phyloP scores from a whole-genome alignment of 2,888 invertebrate genomes.

The Sepiola atlantica region DNA sequence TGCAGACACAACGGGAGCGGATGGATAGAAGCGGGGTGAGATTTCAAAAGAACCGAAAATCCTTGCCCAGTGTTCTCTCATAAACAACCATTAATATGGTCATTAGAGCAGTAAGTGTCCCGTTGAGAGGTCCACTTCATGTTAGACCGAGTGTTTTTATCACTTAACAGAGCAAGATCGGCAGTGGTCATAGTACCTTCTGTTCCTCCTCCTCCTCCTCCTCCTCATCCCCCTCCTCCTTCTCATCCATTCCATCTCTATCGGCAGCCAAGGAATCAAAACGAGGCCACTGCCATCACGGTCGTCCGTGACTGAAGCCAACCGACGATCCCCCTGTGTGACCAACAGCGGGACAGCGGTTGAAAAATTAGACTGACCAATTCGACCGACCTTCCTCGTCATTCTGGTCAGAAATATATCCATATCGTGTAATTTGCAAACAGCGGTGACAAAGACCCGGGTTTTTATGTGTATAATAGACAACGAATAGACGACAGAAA shows the following conservation, averaged over 20 bases:
- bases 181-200: too few species aligned
- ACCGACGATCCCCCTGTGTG: neutral
- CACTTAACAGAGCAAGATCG: neutral
- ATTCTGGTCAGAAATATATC: neutral
- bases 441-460: neutral
- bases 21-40: neutral
- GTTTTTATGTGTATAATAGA: neutral
- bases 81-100: neutral
- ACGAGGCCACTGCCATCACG: neutral
- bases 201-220: conserved; percentile 2
- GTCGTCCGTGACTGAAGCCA: neutral
- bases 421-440: conserved; percentile 8
- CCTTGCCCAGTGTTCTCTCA: neutral
- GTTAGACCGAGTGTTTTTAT: neutral
- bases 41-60: neutral
- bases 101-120: neutral
- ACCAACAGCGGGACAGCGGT: neutral
- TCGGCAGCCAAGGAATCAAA: neutral
- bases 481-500: neutral
- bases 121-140: neutral
- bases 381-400: neutral
- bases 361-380: neutral
- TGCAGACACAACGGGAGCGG: too few species aligned
- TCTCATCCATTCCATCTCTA: neutral
- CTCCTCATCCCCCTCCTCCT: neutral